These are phyloP conservation scores for Hymenochirus boettgeri DNA, from an alignment of 2,113 vertebrate species.

Conservation along the genomic window DNA sequence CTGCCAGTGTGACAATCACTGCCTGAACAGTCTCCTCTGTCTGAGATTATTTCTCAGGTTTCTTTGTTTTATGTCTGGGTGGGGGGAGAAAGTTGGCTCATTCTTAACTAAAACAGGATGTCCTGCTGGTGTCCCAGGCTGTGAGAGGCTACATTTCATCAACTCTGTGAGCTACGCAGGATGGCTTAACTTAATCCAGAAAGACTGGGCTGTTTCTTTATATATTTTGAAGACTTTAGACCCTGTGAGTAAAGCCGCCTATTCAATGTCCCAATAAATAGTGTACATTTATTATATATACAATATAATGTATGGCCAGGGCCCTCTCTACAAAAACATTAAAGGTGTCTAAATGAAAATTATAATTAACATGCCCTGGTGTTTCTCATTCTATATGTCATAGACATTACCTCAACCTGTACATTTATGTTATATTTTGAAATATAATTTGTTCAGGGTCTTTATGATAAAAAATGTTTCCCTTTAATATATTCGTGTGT, in stretches of 20 bases:
- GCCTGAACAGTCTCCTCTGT: constrained; percentile 65
- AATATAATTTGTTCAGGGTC: too few species aligned
- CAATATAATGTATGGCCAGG: constrained; percentile 11
- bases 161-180: constrained; percentile 40
- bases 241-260: constrained; percentile 28
- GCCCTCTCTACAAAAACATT: too few species aligned
- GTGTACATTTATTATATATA: constrained; percentile 25
- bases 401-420: too few species aligned
- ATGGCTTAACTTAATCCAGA: constrained; percentile 69
- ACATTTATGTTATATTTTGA: too few species aligned
- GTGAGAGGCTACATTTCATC: constrained; percentile 51
- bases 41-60: constrained; percentile 64
- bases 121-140: constrained; percentile 65
- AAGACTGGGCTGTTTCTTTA: constrained; percentile 52
- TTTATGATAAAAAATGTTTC: too few species aligned
- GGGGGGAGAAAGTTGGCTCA: constrained; percentile 53
- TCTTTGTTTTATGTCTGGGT: constrained; percentile 67
- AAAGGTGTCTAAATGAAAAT: too few species aligned
- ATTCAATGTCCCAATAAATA: constrained; percentile 22
- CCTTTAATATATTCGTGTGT: too few species aligned
- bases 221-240: constrained; percentile 56
- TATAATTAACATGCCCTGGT: too few species aligned
- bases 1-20: constrained; percentile 79
- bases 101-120: constrained; percentile 79
- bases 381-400: too few species aligned